Percentiles rank a stretch among this genome's conserved stretches.
Evolutionary conservation across 2,113 vertebrate genomes (phyloP).

Genomic region (Merops nubicus): DNA sequence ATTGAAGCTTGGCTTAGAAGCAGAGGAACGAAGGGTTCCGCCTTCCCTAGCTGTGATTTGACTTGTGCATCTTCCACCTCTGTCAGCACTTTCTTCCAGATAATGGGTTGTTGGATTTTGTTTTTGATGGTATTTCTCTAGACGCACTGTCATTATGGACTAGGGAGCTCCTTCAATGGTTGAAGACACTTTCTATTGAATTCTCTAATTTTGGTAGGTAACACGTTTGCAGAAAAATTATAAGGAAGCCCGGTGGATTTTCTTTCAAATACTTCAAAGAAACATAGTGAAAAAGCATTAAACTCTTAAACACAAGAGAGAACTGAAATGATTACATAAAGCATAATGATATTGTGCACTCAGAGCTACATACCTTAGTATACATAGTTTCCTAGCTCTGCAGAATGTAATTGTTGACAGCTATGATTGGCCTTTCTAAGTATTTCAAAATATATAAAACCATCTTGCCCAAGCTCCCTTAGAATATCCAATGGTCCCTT

Average conservation of each 20-base stretch:
- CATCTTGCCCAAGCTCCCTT: not conserved
- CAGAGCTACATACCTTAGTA: not conserved
- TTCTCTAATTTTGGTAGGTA: not conserved
- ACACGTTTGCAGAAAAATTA: not conserved
- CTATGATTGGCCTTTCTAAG: not conserved
- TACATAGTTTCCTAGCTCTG: not conserved
- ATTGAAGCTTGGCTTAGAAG: not conserved
- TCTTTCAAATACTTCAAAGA: not conserved
- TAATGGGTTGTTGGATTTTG: not conserved
- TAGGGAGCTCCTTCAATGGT: not conserved
- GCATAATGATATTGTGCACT: accelerated
- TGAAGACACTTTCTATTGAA: accelerated
- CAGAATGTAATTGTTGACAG: not conserved
- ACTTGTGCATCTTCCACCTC: not conserved
- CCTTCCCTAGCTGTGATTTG: not conserved
- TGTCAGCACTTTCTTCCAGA: not conserved
- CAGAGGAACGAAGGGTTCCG: not conserved
- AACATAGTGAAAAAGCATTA: not conserved
- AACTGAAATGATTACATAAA: not conserved
- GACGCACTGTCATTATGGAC: not conserved
- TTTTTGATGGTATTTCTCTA: not conserved
- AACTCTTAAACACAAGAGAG: not conserved
- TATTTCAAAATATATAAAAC: not conserved
- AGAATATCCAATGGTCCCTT: not conserved
- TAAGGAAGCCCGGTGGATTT: not conserved